Base-by-base conservation (phyloP, 2,888 invertebrate species). In the Aleiodes alternator region DNA sequence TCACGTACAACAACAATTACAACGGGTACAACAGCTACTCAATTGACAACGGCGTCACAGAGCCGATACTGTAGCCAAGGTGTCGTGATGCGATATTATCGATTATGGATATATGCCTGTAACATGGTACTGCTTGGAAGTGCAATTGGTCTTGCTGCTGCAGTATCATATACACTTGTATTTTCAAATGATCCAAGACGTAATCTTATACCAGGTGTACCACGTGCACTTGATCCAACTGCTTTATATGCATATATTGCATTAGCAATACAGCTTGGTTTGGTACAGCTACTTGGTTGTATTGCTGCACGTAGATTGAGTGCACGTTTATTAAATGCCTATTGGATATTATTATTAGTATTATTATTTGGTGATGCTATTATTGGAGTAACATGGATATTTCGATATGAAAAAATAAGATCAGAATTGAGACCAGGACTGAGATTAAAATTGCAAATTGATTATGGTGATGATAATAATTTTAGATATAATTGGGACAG, bases 51-150 rank as follows among this genome's bases (percentile, higher is more conserved):
- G 90, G 85, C 85, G 85, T 91, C 90, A 90, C 92, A 80, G 55
- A 71, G 72, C 68, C 79, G 80, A 68, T 75, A 73, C 90, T 92
- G 92, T 90, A 91, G 91, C 86, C 92, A 92, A 91, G 92, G 92
- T 89, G 92, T 93, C 88, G 91, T 92, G 87, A 93, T 93, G 93
- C 92, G 95, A 92, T 95, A 95, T 92, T 95, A 96, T 91, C 94
- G 96, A 91, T 94, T 96, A 90, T 96, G 96, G 96, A 96, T 96
- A 90, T 96, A 96, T 93, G 95, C 96, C 90, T 96, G 96, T 94
- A 96, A 96, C 92, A 94, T 95, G 90, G 96, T 95, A 86, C 92
- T 96, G 90, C 92, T 96, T 90, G 93, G 95, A 85, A 95, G 95
- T 88, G 95, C 96, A 87, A 91, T 96, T 82, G 95, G 95, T 78